phyloP scores from a whole-genome alignment of 2,888 invertebrate genomes.

The Nomada flava region DNA sequence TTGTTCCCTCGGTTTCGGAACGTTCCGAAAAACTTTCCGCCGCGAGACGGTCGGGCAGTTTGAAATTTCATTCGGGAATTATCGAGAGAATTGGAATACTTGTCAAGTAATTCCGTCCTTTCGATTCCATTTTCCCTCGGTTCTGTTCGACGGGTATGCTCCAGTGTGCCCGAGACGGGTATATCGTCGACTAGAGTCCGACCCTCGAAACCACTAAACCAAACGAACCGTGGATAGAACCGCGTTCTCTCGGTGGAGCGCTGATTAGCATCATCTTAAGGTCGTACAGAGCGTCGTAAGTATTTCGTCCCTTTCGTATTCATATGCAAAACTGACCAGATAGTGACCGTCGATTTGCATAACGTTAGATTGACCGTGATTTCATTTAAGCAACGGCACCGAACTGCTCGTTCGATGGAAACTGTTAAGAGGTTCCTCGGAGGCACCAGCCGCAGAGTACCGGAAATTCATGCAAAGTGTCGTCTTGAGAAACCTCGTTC shows the following conservation, averaged over 20 bases:
- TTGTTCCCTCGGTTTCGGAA: neutral
- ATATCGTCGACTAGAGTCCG: slow-evolving; percentile 38
- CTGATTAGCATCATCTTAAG: slow-evolving; percentile 82
- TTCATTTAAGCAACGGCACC: slow-evolving; percentile 75
- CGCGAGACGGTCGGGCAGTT: neutral
- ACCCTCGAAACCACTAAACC: slow-evolving; percentile 76
- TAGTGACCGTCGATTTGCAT: slow-evolving; percentile 82
- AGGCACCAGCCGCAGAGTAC: slow-evolving; percentile 35
- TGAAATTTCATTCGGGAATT: slow-evolving; percentile 33
- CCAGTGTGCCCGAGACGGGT: slow-evolving; percentile 19
- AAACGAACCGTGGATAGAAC: slow-evolving; percentile 79
- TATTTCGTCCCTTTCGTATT: slow-evolving; percentile 75
- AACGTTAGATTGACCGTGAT: slow-evolving; percentile 84
- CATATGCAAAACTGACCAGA: slow-evolving; percentile 83
- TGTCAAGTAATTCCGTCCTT: slow-evolving; percentile 27
- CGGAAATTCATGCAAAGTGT: slow-evolving; percentile 69
- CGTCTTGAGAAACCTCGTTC: slow-evolving; percentile 54
- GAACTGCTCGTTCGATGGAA: slow-evolving; percentile 30
- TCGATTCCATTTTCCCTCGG: slow-evolving; percentile 34
- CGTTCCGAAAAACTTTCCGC: neutral
- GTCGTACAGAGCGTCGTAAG: slow-evolving; percentile 69
- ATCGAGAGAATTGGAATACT: slow-evolving; percentile 10
- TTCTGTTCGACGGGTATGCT: slow-evolving; percentile 9
- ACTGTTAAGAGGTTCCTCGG: slow-evolving; percentile 47
- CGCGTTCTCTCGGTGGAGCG: slow-evolving; percentile 64